A percentile compares a stretch with the other conserved stretches of the same genome.
Evolutionary conservation across 2,113 vertebrate genomes (phyloP).

Genomic region (Scatophagus argus): DNA sequence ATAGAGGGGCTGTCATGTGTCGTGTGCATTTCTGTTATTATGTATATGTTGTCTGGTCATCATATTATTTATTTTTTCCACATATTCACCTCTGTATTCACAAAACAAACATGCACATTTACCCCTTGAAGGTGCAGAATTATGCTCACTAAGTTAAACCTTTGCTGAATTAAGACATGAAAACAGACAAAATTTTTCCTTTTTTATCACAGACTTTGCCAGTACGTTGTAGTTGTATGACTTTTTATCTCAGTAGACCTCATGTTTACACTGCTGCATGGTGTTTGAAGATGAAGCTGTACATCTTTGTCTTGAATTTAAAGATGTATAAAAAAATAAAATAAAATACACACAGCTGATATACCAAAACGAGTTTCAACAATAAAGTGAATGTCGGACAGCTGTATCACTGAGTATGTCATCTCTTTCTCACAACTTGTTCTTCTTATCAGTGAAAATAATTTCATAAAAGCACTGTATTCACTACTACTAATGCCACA

Average conservation of each 20-base stretch:
- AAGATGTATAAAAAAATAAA: constrained; percentile 66
- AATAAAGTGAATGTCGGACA: constrained; percentile 81
- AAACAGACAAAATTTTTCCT: constrained; percentile 35
- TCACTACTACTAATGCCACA: not conserved
- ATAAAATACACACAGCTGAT: constrained; percentile 72
- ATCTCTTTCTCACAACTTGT: not conserved
- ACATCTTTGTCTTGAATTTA: constrained; percentile 76
- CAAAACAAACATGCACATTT: constrained; percentile 34
- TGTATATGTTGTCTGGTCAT: constrained; percentile 65
- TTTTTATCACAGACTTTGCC: constrained; percentile 42
- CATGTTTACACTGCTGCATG: constrained; percentile 79
- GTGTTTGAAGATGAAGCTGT: constrained; percentile 74
- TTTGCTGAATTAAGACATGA: constrained; percentile 43
- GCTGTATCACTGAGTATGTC: constrained; percentile 20
- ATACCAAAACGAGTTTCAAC: constrained; percentile 83
- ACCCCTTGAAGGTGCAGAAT: constrained; percentile 3
- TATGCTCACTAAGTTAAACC: constrained; percentile 29
- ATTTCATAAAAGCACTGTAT: not conserved
- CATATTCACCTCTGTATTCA: constrained; percentile 39
- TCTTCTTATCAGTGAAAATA: not conserved
- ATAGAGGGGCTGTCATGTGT: not conserved
- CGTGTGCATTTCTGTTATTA: constrained; percentile 48
- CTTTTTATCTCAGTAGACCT: constrained; percentile 64
- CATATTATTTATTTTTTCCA: constrained; percentile 70
- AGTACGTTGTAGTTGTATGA: constrained; percentile 58